Base-by-base conservation (phyloP, 2,888 invertebrate genomes). In the Oligia strigilis region DNA sequence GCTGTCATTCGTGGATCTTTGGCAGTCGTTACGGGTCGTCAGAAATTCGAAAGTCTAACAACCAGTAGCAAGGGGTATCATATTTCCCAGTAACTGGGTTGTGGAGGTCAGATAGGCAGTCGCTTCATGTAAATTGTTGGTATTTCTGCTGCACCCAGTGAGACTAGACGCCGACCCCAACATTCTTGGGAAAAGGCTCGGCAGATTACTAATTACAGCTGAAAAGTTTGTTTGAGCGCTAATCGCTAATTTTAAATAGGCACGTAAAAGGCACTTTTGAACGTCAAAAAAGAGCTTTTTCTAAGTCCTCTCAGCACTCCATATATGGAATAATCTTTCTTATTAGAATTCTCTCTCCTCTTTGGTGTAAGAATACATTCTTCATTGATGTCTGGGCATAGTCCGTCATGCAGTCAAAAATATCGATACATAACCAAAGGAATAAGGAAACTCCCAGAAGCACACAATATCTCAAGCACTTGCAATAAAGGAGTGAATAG, bases 381-480 rank as follows among this genome's bases (percentile, higher is more conserved):
- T 46, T 58, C 17, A n/a, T 11, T 9, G 17, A 13, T 40, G n/a
- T 72, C 29, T n/a, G 36, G 19, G 2, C 1, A 17, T 1, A 36
- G 5, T 29, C 29, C 49, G 9, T 40, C 49, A 65, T 13, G 17
- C 46, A 29, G 36, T 49, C 29, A 19, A 81, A 62, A 46, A 46
- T 19, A 81, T 81, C 62, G 75, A 76, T 82, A 76, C 14, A 23
- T 17, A 62, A 62, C 11, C 36, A 79, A 79, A 73, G 52, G 60
- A 23, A 73, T 49, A 46, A 60, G 23, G 29, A 14, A 70, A 55
- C 78, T 73, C 40, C 66, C 52, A 49, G n/a, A 36, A 36, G 9
- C 14, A 17, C 62, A 78, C 60, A 73, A 83, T 73, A 82, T 79
- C 70, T 73, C 29, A 70, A 82, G 72, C 19, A 46, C 79, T 58